phyloP scores from a whole-genome alignment of 2,113 vertebrate species.

The Pogonocichla stellata region DNA sequence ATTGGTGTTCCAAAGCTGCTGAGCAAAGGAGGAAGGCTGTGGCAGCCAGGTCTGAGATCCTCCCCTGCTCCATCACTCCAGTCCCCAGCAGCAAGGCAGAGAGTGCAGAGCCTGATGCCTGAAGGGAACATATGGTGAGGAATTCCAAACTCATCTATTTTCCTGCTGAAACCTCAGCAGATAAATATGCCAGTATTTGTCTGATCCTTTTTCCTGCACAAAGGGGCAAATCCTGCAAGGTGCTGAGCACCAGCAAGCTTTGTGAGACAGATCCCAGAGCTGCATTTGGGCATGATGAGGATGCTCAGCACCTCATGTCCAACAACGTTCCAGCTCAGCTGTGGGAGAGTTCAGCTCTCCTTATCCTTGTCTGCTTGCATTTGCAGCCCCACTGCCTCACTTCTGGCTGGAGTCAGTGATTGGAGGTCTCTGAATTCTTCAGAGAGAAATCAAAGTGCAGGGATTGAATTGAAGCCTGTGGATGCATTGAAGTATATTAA shows the following conservation, averaged over 20 bases:
- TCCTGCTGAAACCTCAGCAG: not conserved
- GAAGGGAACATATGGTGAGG: slow-evolving; percentile 1
- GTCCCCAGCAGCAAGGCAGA: not conserved
- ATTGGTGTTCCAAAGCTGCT: not conserved
- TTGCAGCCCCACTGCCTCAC: not conserved
- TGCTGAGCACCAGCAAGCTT: not conserved
- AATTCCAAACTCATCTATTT: not conserved
- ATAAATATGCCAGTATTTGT: not conserved
- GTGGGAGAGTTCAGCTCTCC: not conserved
- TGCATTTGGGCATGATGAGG: not conserved
- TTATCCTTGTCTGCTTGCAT: not conserved
- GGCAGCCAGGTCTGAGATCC: not conserved
- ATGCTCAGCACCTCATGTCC: not conserved
- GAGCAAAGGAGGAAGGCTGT: not conserved
- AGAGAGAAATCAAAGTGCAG: too few relatives aligned
- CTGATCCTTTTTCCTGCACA: not conserved
- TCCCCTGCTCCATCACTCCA: not conserved
- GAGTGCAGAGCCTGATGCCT: not conserved
- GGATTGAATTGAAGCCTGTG: too few relatives aligned
- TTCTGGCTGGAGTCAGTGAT: not conserved
- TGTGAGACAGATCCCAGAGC: not conserved
- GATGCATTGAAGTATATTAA: too few relatives aligned
- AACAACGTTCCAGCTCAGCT: not conserved
- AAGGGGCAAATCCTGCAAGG: not conserved
- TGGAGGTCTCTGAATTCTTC: too few relatives aligned